Base-by-base conservation (phyloP, 2,113 vertebrate species). In the Zosterops pallidus region DNA sequence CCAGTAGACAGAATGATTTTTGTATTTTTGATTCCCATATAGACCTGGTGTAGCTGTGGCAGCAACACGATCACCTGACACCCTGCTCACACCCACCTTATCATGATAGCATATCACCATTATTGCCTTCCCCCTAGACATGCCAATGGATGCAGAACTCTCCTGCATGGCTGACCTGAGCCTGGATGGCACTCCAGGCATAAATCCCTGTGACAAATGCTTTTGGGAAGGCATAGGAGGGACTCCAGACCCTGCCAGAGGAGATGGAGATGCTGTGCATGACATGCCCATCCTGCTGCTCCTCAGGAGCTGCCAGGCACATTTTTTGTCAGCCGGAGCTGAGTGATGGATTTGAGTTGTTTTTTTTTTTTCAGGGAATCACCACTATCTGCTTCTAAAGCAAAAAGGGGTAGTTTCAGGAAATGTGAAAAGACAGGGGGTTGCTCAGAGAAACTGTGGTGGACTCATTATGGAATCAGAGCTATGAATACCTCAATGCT, bases 71-170 rank as follows among this genome's bases (percentile, higher is more conserved):
- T 37, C 42, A 14, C 7, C 12, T 13, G 39, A 12, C 46, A 14
- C 59, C 9, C 18, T 69, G 39, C 55, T 64, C 0, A 2, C 24
- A 12, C 46, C 23, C 19, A 6, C 68, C 15, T 69, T 23, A 19
- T 9, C 46, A 33, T 0, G 0, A 19, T 3, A 23, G 23, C 15
- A 65, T 35, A 28, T 52, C 72, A 33, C 35, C 35, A 44, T 67
- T 18, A 23, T 3, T 60, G 49, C 31, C 65, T 5, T 0, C 39
- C 9, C 28, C 55, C 41, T 62, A 60, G 33, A 23, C 35, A 4
- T 0, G 1, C 26, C 67, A 71, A 5, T 18, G 64, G 37, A n/a
- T 2, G 24, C 2, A 1, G 33, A 85, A 28, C 67, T 47, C 55
- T 62, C 33, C 62, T 71, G 62, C 22, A 5, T 5, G 4, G 47